Evolutionary conservation across 2,113 vertebrate genomes (phyloP), one percentile per base, ranked within the genome.

Genomic region (Herpailurus yagouaroundi): DNA sequence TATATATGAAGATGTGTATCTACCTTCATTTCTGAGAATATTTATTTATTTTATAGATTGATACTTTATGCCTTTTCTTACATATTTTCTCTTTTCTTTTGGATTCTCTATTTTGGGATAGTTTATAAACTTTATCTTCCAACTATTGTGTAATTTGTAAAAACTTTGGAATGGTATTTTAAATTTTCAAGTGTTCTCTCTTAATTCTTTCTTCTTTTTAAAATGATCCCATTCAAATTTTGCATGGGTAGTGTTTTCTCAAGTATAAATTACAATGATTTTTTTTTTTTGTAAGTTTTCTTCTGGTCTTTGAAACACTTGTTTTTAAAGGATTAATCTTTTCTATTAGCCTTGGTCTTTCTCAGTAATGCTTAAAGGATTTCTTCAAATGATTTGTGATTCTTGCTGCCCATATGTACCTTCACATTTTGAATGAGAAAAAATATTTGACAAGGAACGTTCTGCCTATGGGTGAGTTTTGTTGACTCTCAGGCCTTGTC

Each of bases 261-360:
- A 77, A 92, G 83, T 7, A 19, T 33, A 92, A 81, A 80, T 91
- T 77, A 80, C 13, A 93, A 90, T 92, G 12, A 77, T 68, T 89
- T 90, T 16, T 23, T 82, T 25, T 73, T 45, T 45, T 45, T 45
- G 45, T 10, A 76, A 90, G 66, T 91, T 82, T 50, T 74, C 21
- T 94, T 81, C 73, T 71, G 36, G 11, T 76, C 36, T 92, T 66
- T 94, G 50, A 93, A 94, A 57, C 71, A 69, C 41, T 94, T 73
- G 1, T 90, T 68, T 90, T 93, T 68, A 82, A 27, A 73, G 15
- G 52, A 7, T 93, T 82, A 81, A 57, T 73, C 5, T 87, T 87
- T 91, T 90, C 85, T 82, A 77, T 45, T 92, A 82, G 31, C 60
- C 33, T 88, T 84, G 74, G 19, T 92, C 25, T 93, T 95, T 63